phyloP scores from a whole-genome alignment of 2,113 vertebrate species.

The Brachyhypopomus gauderio region DNA sequence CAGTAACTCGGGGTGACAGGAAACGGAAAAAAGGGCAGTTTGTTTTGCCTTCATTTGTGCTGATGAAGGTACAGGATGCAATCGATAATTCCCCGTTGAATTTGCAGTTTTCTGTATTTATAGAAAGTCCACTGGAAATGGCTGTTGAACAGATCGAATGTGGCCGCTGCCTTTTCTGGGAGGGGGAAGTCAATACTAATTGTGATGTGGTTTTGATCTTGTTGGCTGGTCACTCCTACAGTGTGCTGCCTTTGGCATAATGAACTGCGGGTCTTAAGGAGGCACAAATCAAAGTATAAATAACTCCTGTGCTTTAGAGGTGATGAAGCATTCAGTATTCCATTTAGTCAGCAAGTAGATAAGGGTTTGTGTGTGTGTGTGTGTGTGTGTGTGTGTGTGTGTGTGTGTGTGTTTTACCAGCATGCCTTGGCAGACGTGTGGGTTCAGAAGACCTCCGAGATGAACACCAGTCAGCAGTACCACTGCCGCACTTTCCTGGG shows the following conservation, averaged over 20 bases:
- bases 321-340: not conserved
- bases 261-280: not conserved
- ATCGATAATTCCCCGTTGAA: not conserved
- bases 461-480: conserved; percentile 90
- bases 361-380: not conserved
- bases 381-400: conserved; percentile 39
- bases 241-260: not conserved
- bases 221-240: not conserved
- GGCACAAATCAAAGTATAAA: not conserved
- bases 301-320: not conserved
- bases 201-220: not conserved
- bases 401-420: conserved; percentile 72
- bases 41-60: not conserved
- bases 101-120: not conserved
- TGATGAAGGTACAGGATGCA: not conserved
- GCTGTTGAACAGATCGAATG: not conserved
- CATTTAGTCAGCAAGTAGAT: not conserved
- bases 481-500: conserved; percentile 94
- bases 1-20: no score
- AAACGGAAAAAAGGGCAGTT: not conserved
- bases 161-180: not conserved
- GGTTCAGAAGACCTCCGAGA: conserved; percentile 94
- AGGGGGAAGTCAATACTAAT: not conserved
- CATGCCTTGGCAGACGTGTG: conserved; percentile 92
- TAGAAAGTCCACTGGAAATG: not conserved